Evolutionary conservation across 1,140 invertebrate genomes (phyloP).

Genomic region (Brachionus sp.): DNA sequence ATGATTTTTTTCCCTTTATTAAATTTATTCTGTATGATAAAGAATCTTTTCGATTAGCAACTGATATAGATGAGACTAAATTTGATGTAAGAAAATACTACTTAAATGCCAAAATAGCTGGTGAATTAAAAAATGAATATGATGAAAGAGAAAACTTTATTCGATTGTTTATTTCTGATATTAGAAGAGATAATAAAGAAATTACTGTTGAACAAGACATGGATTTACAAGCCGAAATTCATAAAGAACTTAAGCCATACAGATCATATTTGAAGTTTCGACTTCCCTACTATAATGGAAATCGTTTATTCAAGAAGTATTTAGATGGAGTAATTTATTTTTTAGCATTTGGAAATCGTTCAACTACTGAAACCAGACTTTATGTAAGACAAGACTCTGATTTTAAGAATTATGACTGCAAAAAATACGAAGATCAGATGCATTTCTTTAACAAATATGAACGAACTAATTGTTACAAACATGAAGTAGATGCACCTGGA

Average conservation of each 20-base stretch:
- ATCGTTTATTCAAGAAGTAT: not conserved
- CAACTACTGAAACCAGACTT: slow-evolving; percentile 9
- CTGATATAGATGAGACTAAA: not conserved
- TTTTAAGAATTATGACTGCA: not conserved
- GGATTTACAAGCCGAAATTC: slow-evolving; percentile 19
- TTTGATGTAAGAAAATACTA: not conserved
- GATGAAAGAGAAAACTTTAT: not conserved
- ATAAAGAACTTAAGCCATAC: not conserved
- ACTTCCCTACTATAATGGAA: not conserved
- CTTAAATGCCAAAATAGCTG: not conserved
- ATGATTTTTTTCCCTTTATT: not conserved
- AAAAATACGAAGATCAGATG: slow-evolving; percentile 16
- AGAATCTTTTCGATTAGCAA: not conserved
- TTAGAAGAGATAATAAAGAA: not conserved
- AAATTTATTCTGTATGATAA: not conserved
- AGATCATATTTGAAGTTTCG: not conserved
- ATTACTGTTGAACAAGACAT: not conserved
- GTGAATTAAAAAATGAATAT: not conserved
- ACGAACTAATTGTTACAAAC: not conserved
- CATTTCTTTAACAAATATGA: not conserved
- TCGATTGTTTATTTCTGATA: slow-evolving; percentile 15
- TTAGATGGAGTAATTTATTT: not conserved
- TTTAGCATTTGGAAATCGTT: not conserved
- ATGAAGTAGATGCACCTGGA: not conserved
- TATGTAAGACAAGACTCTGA: not conserved